Conservation (phyloP, 2,888 invertebrate genomes). For the Byasa hedistus region DNA sequence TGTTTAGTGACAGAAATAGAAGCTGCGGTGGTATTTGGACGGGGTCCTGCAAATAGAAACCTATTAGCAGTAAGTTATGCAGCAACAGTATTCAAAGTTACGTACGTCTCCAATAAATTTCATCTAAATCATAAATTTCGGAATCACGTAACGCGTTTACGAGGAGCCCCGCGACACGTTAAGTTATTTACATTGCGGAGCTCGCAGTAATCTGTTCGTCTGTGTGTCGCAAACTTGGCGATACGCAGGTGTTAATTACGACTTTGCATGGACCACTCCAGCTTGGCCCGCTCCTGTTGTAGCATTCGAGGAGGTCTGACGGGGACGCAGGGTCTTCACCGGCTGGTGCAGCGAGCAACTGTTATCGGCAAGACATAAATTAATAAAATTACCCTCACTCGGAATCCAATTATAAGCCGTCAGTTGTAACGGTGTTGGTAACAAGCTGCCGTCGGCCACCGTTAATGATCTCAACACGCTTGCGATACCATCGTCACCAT, state of each 20-base stretch:
- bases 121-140: too few relatives aligned
- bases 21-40: too few relatives aligned
- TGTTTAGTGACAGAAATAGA: too few relatives aligned
- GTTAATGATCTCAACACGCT: conserved; percentile 1
- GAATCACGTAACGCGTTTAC: too few relatives aligned
- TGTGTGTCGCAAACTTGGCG: conserved; percentile 44
- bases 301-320: conserved; percentile 21
- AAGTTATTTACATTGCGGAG: too few relatives aligned
- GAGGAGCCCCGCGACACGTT: background rate
- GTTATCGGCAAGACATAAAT: conserved; percentile 42
- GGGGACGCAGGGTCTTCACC: background rate
- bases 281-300: conserved; percentile 37
- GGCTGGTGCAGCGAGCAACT: conserved; percentile 31
- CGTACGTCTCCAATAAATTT: too few relatives aligned
- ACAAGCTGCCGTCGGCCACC: conserved; percentile 3
- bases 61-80: too few relatives aligned
- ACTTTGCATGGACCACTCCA: conserved; percentile 44
- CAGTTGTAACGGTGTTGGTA: conserved; percentile 4
- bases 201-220: conserved; percentile 47
- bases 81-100: too few relatives aligned
- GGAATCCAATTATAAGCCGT: conserved; percentile 24
- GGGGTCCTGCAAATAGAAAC: too few relatives aligned
- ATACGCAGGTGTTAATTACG: conserved; percentile 68
- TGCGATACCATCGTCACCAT: background rate
- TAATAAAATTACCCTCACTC: conserved; percentile 32